Percentiles rank a stretch among this genome's conserved stretches.
phyloP scores from a whole-genome alignment of 2,888 invertebrate species.

The Craniophora ligustri region DNA sequence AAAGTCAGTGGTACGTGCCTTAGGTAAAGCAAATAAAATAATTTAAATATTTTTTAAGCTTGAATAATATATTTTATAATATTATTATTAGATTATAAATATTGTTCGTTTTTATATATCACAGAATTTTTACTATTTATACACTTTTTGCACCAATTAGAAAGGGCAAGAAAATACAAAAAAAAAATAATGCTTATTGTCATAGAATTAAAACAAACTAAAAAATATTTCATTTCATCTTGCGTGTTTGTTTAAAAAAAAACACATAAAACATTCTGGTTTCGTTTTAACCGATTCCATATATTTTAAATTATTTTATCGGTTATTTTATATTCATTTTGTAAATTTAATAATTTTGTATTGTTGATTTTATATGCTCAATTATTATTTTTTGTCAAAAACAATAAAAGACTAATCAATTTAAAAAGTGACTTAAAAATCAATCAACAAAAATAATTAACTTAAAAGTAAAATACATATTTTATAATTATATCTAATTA shows the following conservation, averaged over 20 bases:
- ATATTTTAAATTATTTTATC: not conserved
- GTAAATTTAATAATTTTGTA: not conserved
- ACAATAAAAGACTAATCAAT: conserved; percentile 1
- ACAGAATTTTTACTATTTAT: conserved; percentile 59
- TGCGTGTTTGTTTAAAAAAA: conserved; percentile 1
- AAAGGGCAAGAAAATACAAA: conserved; percentile 32
- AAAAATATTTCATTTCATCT: not conserved
- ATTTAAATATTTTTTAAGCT: conserved; percentile 14
- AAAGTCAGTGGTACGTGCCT: too few relatives aligned
- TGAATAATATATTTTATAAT: conserved; percentile 25
- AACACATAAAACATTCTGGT: too few relatives aligned
- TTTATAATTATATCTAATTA: conserved; percentile 2
- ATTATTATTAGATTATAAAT: conserved; percentile 36
- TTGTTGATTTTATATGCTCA: not conserved
- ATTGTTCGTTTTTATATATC: conserved; percentile 55
- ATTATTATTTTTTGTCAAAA: conserved; percentile 6
- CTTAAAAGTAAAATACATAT: not conserved
- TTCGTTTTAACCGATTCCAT: too few relatives aligned
- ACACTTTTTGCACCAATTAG: conserved; percentile 46
- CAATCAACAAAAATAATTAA: conserved; percentile 16
- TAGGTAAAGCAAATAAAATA: conserved; percentile 3
- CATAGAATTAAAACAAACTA: conserved; percentile 5
- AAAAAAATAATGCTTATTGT: conserved; percentile 25
- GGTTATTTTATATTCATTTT: not conserved
- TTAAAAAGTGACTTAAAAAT: conserved; percentile 34